Evolutionary conservation across 2,888 invertebrate species (phyloP).

Genomic region (Lithophane ornitopus): DNA sequence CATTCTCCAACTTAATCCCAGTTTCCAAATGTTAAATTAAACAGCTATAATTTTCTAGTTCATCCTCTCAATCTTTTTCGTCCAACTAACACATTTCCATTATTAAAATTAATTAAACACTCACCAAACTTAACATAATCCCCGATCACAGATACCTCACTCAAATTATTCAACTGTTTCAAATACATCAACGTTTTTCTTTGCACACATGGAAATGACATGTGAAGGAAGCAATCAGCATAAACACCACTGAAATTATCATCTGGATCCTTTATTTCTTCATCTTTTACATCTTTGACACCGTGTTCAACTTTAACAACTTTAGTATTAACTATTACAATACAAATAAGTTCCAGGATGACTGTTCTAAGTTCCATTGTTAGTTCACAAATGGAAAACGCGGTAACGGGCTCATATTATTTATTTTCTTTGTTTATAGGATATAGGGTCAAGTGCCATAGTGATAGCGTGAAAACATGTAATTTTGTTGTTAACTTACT

Average conservation of each 20-base stretch:
- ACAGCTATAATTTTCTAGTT: neutral
- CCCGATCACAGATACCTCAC: conserved; percentile 90
- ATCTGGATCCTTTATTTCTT: conserved; percentile 68
- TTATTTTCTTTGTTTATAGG: conserved; percentile 86
- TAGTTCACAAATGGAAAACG: conserved; percentile 78
- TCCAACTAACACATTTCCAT: neutral
- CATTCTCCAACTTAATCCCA: neutral
- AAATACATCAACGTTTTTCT: conserved; percentile 90
- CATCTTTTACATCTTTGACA: conserved; percentile 47
- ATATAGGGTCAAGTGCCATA: conserved; percentile 80
- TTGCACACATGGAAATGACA: conserved; percentile 91
- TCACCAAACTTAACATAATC: conserved; percentile 90
- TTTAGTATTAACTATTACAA: conserved; percentile 67
- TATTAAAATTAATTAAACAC: conserved; percentile 43
- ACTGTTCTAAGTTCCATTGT: conserved; percentile 76
- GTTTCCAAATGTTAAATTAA: neutral
- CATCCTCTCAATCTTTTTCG: neutral
- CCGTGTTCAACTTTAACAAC: conserved; percentile 59
- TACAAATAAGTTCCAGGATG: conserved; percentile 63
- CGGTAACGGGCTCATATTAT: conserved; percentile 74
- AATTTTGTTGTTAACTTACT: conserved; percentile 71
- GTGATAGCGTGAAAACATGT: conserved; percentile 80
- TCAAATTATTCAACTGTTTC: conserved; percentile 87
- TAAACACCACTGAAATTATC: conserved; percentile 89
- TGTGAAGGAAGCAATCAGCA: conserved; percentile 88